A percentile compares a stretch with the other conserved stretches of the same genome.
Evolutionary conservation across 2,888 invertebrate species (phyloP).

Genomic region (Macrosiphum euphorbiae): DNA sequence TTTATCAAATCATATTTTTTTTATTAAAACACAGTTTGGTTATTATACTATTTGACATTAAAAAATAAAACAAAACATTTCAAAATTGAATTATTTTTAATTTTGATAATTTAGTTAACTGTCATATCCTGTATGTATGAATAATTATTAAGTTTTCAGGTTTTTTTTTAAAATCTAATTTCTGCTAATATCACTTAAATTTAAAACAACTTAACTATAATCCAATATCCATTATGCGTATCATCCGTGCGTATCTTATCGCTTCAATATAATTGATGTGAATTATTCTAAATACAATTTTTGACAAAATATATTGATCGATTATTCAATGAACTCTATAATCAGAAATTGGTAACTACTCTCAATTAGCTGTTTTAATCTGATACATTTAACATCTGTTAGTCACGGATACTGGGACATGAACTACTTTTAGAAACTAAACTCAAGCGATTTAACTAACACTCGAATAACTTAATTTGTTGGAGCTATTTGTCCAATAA

Average conservation of each 20-base stretch:
- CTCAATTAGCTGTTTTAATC: background rate
- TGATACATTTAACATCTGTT: background rate
- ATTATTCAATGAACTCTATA: background rate
- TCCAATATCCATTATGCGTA: background rate
- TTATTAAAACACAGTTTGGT: background rate
- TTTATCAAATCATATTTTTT: background rate
- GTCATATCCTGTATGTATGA: background rate
- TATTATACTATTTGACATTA: background rate
- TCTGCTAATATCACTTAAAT: background rate
- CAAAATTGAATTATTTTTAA: background rate
- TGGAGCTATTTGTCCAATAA: background rate
- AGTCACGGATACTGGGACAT: background rate
- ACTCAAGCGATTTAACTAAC: constrained; percentile 21
- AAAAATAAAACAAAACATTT: background rate
- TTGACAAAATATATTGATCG: background rate
- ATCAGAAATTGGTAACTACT: background rate
- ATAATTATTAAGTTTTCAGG: background rate
- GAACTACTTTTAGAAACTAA: background rate
- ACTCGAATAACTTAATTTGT: background rate
- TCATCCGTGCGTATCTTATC: background rate
- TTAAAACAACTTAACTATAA: background rate
- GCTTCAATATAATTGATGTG: background rate
- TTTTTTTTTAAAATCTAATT: background rate
- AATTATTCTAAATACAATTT: background rate
- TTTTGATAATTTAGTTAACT: background rate